Conservation (phyloP, 2,113 vertebrate genomes). For the Sapayoa aenigma region DNA sequence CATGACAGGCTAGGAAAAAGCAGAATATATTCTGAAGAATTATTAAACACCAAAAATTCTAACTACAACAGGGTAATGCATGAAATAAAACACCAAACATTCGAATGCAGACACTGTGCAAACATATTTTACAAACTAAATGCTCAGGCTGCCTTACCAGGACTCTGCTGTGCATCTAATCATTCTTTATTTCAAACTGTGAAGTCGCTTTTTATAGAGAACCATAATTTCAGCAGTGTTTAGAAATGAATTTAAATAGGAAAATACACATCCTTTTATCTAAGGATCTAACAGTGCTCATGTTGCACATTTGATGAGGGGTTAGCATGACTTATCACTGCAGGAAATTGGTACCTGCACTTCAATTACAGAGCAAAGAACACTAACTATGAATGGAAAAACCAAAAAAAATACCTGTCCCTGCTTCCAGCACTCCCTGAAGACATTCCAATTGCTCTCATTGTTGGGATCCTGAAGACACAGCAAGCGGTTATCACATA, state of each 20-base stretch:
- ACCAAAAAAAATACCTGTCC: slow-evolving; percentile 71
- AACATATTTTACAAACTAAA: neutral
- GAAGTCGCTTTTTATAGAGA: neutral
- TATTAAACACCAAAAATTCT: neutral
- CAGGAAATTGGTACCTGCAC: neutral
- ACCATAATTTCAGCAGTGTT: neutral
- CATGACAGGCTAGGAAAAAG: slow-evolving; percentile 74
- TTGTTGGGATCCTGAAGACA: slow-evolving; percentile 82
- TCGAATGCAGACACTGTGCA: neutral
- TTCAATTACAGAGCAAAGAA: neutral
- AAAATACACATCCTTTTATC: neutral
- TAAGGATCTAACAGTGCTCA: neutral
- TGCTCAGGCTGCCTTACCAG: neutral
- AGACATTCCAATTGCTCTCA: slow-evolving; percentile 82
- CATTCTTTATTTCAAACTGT: neutral
- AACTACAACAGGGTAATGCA: neutral
- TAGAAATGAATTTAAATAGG: neutral
- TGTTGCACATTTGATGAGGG: neutral
- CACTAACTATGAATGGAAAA: neutral
- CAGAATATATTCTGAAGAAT: neutral
- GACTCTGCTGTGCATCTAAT: neutral
- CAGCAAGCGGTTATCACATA: slow-evolving; percentile 78
- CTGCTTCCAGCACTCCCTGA: slow-evolving; percentile 84
- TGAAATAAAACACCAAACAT: accelerated
- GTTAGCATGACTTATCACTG: neutral